These are phyloP conservation scores for Pseudomugil tenellus DNA, from an alignment of 2,797 vertebrate species.

Conservation along the genomic window DNA sequence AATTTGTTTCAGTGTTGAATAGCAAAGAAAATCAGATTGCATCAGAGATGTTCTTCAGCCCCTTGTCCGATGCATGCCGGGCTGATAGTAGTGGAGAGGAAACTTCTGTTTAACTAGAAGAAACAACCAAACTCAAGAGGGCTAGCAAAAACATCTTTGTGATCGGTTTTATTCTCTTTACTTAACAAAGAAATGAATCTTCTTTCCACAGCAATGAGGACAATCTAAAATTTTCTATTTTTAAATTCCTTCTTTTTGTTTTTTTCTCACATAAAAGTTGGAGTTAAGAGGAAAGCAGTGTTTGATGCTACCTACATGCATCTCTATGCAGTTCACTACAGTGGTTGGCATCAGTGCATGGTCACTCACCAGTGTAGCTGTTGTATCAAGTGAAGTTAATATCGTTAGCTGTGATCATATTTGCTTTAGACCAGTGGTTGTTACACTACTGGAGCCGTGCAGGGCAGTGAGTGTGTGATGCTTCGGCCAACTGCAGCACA, in stretches of 20 bases:
- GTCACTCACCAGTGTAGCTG: conserved; percentile 51
- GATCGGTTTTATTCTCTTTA: background rate
- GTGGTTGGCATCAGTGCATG: conserved; percentile 52
- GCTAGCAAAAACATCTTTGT: background rate
- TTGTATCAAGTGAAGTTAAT: conserved; percentile 65
- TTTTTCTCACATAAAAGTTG: background rate
- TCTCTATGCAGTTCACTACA: conserved; percentile 38
- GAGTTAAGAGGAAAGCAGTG: background rate
- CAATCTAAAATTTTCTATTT: background rate
- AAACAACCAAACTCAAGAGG: no score
- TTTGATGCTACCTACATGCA: conserved; percentile 19
- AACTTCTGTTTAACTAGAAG: no score
- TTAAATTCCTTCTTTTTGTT: background rate
- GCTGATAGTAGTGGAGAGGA: no score
- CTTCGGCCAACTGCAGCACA: conserved; percentile 59
- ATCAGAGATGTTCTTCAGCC: no score
- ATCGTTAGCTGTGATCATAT: conserved; percentile 73
- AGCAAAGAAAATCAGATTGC: no score
- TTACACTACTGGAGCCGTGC: conserved; percentile 48
- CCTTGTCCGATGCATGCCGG: no score
- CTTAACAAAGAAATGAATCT: background rate
- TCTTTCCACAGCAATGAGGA: background rate
- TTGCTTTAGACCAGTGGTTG: conserved; percentile 70
- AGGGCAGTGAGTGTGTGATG: conserved; percentile 51
- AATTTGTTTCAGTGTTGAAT: no score